phyloP scores from a whole-genome alignment of 30 jellyfish, hydroid and myxozoan genomes.

The Aurelia aurita region DNA sequence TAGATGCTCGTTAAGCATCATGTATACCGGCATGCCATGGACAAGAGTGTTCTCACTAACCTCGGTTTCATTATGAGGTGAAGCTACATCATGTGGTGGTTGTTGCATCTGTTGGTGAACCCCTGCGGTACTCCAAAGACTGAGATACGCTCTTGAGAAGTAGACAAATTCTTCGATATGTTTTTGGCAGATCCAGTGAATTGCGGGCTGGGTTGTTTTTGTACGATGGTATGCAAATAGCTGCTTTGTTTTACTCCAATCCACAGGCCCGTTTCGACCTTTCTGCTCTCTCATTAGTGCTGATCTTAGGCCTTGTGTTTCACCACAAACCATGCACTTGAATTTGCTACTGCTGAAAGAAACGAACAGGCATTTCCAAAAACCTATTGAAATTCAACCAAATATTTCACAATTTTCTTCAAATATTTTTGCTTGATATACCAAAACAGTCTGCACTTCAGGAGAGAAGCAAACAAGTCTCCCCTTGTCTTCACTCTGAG shows the following conservation, averaged over 20 bases:
- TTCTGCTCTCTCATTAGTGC: conserved; percentile 71
- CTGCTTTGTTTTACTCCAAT: conserved; percentile 71
- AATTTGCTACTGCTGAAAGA: conserved; percentile 16
- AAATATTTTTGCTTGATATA: too few species aligned
- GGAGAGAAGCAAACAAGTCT: too few species aligned
- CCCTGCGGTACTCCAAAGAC: conserved; percentile 67
- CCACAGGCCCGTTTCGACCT: conserved; percentile 70
- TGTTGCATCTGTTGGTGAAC: conserved; percentile 52
- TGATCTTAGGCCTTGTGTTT: conserved; percentile 46
- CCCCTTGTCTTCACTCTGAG: too few species aligned
- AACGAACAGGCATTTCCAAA: too few species aligned
- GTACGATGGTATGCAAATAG: conserved; percentile 58
- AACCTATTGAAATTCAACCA: not conserved
- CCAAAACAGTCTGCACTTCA: too few species aligned
- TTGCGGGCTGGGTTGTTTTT: conserved; percentile 57
- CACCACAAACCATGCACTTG: conserved; percentile 78
- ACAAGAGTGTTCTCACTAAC: conserved; percentile 54
- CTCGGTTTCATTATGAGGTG: conserved; percentile 34
- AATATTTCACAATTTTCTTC: not conserved
- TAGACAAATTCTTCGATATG: conserved; percentile 65
- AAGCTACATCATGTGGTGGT: not conserved
- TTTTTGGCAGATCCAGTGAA: conserved; percentile 64
- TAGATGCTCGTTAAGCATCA: conserved; percentile 65
- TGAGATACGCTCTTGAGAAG: conserved; percentile 64
- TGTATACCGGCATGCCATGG: conserved; percentile 58